Conservation (phyloP, 2,113 vertebrate species). For the Collichthys lucidus region DNA sequence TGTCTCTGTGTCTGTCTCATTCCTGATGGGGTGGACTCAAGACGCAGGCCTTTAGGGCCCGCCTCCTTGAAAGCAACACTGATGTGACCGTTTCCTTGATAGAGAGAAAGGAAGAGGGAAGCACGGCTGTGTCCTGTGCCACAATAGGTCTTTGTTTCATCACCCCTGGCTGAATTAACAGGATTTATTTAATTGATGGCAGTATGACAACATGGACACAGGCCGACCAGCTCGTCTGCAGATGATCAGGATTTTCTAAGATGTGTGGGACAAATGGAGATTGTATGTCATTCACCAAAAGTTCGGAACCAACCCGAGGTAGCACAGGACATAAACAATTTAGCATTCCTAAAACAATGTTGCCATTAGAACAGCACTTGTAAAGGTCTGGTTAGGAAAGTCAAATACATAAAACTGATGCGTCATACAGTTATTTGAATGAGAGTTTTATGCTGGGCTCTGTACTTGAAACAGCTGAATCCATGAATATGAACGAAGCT, state of each 20-base stretch:
- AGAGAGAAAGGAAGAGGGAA: slow-evolving; percentile 72
- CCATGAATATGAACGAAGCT: slow-evolving; percentile 15
- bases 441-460: not conserved
- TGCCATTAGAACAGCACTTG: not conserved
- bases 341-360: not conserved
- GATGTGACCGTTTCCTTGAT: slow-evolving; percentile 78
- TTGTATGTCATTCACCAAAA: not conserved
- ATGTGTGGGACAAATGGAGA: not conserved
- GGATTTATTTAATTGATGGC: slow-evolving; percentile 80
- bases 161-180: slow-evolving; percentile 78
- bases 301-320: not conserved
- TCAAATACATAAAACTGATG: not conserved
- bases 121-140: slow-evolving; percentile 70
- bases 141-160: slow-evolving; percentile 81
- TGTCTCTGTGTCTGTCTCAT: slow-evolving; percentile 50
- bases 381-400: not conserved
- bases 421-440: not conserved
- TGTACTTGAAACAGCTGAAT: slow-evolving; percentile 20
- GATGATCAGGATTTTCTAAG: slow-evolving; percentile 19
- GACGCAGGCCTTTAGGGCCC: slow-evolving; percentile 65
- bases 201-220: slow-evolving; percentile 47
- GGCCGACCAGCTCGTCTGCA: slow-evolving; percentile 53
- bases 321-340: not conserved
- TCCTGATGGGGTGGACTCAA: slow-evolving; percentile 61
- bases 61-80: slow-evolving; percentile 72